These are phyloP conservation scores for Sciurus carolinensis DNA, from an alignment of 2,797 vertebrate genomes.

Conservation along the genomic window DNA sequence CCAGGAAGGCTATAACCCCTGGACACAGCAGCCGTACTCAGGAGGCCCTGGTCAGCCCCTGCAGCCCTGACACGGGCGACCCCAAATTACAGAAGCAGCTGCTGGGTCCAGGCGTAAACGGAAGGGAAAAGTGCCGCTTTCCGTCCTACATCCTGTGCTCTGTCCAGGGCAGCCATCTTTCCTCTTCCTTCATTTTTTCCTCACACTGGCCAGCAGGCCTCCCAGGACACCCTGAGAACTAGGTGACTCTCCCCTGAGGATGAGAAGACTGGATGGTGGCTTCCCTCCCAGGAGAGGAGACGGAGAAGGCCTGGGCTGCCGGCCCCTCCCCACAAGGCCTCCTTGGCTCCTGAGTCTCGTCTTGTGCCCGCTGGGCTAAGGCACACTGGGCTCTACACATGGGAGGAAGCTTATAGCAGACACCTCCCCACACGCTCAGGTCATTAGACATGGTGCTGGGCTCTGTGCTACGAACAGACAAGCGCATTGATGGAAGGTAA, in stretches of 20 bases:
- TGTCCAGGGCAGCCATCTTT: fast-evolving
- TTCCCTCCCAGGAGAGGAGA: neutral
- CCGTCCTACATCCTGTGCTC: too few species aligned
- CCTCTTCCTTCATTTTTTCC: too few species aligned
- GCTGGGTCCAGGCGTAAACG: fast-evolving
- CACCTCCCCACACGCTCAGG: neutral
- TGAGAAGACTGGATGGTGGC: neutral
- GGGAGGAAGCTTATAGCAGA: fast-evolving
- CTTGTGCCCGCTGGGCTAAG: neutral
- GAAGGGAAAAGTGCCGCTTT: too few species aligned
- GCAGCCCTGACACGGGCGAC: too few species aligned
- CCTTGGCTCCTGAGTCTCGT: neutral
- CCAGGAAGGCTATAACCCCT: neutral
- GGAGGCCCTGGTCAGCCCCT: neutral
- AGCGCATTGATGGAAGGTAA: neutral
- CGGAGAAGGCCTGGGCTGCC: fast-evolving
- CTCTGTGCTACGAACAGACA: conserved; percentile 9
- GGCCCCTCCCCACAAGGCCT: fast-evolving
- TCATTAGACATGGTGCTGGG: neutral
- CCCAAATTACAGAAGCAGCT: fast-evolving
- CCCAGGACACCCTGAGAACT: neutral
- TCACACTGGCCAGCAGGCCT: neutral
- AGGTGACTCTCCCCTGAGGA: neutral
- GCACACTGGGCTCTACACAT: fast-evolving
- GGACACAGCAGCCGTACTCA: fast-evolving